Evolutionary conservation across 2,113 vertebrate species (phyloP).

Genomic region (Xyliphius kryptos): DNA sequence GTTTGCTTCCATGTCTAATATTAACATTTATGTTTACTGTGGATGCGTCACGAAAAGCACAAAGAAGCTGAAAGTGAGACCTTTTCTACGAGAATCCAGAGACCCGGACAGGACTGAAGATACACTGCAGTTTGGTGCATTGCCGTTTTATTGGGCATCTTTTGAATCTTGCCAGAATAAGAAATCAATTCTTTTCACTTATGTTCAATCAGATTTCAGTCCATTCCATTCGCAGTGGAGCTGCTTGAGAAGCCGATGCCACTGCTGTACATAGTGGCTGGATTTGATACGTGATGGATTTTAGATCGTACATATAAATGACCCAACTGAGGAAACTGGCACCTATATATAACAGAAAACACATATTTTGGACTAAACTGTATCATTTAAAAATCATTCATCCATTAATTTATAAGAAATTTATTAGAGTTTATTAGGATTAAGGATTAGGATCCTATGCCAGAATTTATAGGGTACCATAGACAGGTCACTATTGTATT

Average conservation of each 20-base stretch:
- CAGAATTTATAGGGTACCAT: too few species aligned
- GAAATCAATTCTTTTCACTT: conserved; percentile 5
- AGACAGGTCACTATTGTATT: too few species aligned
- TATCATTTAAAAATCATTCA: too few species aligned
- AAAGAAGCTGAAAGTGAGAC: conserved; percentile 5
- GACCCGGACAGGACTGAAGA: conserved; percentile 15
- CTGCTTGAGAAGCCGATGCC: not conserved
- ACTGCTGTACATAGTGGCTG: conserved; percentile 1
- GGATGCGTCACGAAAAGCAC: not conserved
- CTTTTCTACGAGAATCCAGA: conserved; percentile 12
- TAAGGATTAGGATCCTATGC: too few species aligned
- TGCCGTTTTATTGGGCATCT: not conserved
- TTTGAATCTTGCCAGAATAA: not conserved
- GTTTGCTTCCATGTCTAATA: too few species aligned
- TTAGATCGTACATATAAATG: not conserved
- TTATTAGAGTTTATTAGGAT: too few species aligned
- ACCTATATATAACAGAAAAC: not conserved
- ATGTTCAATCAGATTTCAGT: not conserved
- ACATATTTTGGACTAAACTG: too few species aligned
- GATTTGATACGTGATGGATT: conserved; percentile 12
- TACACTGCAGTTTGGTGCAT: not conserved
- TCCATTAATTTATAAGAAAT: too few species aligned
- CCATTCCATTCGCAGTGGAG: not conserved
- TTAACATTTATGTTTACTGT: too few species aligned
- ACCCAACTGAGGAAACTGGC: not conserved